Evolutionary conservation across 2,113 vertebrate species (phyloP), one percentile per base, ranked within the genome.

Genomic region (Nesoenas mayeri): DNA sequence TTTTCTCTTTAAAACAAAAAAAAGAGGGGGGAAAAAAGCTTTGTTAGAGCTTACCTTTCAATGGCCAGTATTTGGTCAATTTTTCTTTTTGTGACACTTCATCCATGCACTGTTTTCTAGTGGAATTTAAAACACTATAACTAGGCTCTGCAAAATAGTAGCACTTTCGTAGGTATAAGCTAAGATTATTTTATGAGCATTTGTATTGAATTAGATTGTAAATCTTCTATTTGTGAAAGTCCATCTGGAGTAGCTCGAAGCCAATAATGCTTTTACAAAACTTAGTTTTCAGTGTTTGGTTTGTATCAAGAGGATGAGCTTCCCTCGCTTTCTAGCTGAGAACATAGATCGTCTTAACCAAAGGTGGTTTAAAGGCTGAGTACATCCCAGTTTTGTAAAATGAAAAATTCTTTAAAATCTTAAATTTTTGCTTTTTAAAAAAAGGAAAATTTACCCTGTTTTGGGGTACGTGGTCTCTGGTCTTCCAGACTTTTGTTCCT

Each of bases 21-120:
- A 10, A 4, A 7, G 4, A 15, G 7, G 3, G 5, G 3, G 5
- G 17, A 19, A 5, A 17, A 29, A 29, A 7, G 29, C 29, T 89
- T 71, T 66, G 1, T 58, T 78, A 74, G 20, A 38, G 12, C 21
- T 85, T 21, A 32, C 20, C 31, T 29, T 66, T 74, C 28, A 38
- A 1, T 34, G n/a, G 19, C 12, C 31, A 34, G 2, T 36, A 15
- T 31, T 48, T 67, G 67, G 44, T 34, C 34, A 57, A 12, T 65
- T 62, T 88, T 92, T 87, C 57, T 67, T 84, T 64, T 84, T 64
- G 10, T 12, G 3, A 2, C 19, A 22, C 29, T 71, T n/a, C 7
- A 32, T 48, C 12, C 74, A 0, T 75, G 42, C 18, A 32, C 7
- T 48, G 17, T 47, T 86, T 89, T 70, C 36, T 54, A 20, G 28